Percentiles rank a stretch among this genome's conserved stretches.
These are phyloP conservation scores for Calliphora vomitoria DNA, from an alignment of 2,888 invertebrate species.

Conservation along the genomic window DNA sequence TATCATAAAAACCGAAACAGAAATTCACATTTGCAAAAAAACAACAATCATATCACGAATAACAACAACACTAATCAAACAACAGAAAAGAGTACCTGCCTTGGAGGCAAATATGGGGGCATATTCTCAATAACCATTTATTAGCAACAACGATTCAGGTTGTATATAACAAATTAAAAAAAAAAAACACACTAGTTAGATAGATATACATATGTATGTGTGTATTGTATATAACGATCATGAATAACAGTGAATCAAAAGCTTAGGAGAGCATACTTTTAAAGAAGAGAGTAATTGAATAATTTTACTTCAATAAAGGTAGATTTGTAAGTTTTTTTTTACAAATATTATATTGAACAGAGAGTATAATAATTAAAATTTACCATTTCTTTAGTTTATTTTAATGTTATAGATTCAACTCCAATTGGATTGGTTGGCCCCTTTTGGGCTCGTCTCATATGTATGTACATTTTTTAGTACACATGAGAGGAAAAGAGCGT, in stretches of 20 bases:
- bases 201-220: not conserved
- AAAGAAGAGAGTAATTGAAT: too few relatives aligned
- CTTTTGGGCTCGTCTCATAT: conserved; percentile 10
- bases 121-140: not conserved
- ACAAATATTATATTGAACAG: too few relatives aligned
- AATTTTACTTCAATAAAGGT: too few relatives aligned
- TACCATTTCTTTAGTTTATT: not conserved
- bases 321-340: too few relatives aligned
- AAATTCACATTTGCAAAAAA: conserved; percentile 18
- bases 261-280: not conserved
- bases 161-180: not conserved
- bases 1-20: not conserved
- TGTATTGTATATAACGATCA: not conserved
- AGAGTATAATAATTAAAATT: too few relatives aligned
- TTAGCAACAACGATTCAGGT: not conserved
- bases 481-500: not conserved
- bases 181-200: not conserved
- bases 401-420: not conserved
- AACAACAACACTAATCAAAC: not conserved
- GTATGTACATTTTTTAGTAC: not conserved
- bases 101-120: conserved; percentile 40
- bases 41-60: not conserved
- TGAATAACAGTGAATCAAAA: not conserved
- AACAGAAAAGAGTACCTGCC: conserved; percentile 4
- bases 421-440: not conserved